These are phyloP conservation scores for Gymnocypris eckloni DNA, from an alignment of 2,797 vertebrate genomes.

Conservation along the genomic window DNA sequence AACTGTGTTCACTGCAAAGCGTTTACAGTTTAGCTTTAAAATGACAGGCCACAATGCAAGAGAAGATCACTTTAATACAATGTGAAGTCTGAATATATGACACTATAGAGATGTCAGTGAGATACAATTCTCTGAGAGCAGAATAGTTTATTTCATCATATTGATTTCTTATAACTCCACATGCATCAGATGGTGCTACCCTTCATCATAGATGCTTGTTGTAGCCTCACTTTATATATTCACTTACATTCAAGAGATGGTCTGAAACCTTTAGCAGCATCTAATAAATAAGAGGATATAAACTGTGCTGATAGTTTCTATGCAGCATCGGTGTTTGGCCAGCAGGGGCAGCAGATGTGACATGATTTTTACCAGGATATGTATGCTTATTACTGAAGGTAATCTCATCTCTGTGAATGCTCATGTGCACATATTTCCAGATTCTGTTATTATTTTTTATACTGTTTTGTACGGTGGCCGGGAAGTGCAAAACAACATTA, in stretches of 20 bases:
- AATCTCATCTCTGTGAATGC: conserved; percentile 15
- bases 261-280: background rate
- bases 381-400: background rate
- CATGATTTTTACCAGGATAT: background rate
- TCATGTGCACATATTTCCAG: background rate
- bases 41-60: background rate
- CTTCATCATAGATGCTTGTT: background rate
- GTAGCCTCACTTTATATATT: conserved; percentile 4
- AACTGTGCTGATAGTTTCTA: background rate
- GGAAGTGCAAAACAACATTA: too few relatives aligned
- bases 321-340: conserved; percentile 24
- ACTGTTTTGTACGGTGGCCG: too few relatives aligned
- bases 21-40: background rate
- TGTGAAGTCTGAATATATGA: background rate
- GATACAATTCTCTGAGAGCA: background rate
- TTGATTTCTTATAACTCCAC: background rate
- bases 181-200: conserved; percentile 8
- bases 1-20: background rate
- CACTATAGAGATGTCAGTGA: background rate
- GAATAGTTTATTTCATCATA: conserved; percentile 22
- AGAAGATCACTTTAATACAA: background rate
- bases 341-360: conserved; percentile 28
- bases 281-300: background rate
- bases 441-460: background rate
- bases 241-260: background rate